phyloP scores from a whole-genome alignment of 2,888 invertebrate species.

The Tridacna gigas region DNA sequence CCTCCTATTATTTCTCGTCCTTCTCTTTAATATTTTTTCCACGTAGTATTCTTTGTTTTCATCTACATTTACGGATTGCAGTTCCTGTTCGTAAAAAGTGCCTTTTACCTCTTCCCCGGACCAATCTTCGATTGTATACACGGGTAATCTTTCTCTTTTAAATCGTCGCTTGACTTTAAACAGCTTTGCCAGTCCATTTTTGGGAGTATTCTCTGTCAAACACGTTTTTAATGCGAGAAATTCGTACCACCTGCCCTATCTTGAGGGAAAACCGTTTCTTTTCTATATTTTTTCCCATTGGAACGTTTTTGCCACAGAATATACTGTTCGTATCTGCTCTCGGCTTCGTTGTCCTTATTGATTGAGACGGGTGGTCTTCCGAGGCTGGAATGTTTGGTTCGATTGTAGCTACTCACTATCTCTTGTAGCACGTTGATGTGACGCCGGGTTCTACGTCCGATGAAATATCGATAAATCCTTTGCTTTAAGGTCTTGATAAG shows the following conservation, averaged over 20 bases:
- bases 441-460: slow-evolving; percentile 21
- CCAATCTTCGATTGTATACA: slow-evolving; percentile 48
- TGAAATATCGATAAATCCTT: slow-evolving; percentile 29
- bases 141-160: slow-evolving; percentile 39
- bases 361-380: slow-evolving; percentile 35
- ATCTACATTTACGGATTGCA: slow-evolving; percentile 50
- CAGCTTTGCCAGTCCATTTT: slow-evolving; percentile 57
- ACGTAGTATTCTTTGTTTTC: slow-evolving; percentile 38
- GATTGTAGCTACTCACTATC: slow-evolving; percentile 42
- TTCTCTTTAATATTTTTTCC: slow-evolving; percentile 47
- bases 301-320: background rate
- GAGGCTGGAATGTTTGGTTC: slow-evolving; percentile 38
- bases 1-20: slow-evolving; percentile 27
- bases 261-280: slow-evolving; percentile 22
- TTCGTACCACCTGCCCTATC: slow-evolving; percentile 41
- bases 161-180: slow-evolving; percentile 44
- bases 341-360: slow-evolving; percentile 21
- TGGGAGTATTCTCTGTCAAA: slow-evolving; percentile 58
- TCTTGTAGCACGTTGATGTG: slow-evolving; percentile 35
- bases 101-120: slow-evolving; percentile 41
- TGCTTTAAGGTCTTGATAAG: slow-evolving; percentile 39
- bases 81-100: slow-evolving; percentile 51
- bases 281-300: too few relatives aligned
- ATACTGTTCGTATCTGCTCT: slow-evolving; percentile 35
- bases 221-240: slow-evolving; percentile 38